Base-by-base conservation (phyloP, 2,797 vertebrate species). In the Acridotheres tristis region DNA sequence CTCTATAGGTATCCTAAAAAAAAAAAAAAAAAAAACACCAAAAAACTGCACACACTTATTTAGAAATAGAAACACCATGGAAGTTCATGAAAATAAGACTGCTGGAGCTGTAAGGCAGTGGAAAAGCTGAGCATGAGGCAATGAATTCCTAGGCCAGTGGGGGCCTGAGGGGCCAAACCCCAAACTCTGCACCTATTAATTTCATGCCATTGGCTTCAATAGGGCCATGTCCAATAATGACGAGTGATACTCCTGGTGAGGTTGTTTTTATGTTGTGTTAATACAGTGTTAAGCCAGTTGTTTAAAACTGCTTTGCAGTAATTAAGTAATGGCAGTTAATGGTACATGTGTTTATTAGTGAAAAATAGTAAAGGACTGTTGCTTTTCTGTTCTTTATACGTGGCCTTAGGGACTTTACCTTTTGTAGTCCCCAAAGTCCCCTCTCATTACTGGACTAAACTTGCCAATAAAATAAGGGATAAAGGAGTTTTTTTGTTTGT, bases 211-310 rank as follows among this genome's bases (percentile, higher is more conserved):
- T 91, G 91, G 53, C 71, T 96, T 91, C 94, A 86, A 43, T 32
- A 84, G 89, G 69, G 63, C 91, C 91, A 73, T 63, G 34, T 20
- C 88, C 94, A 93, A 82, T 84, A 93, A 93, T 63, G 88, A 63
- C 2, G 53, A 69, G 91, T 34, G 87, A 85, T 95, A 93, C 43
- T 84, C 92, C 85, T 94, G 40, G 72, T 89, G 89, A 1, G n/a
- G 88, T 94, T 93, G 79, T 86, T 94, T 97, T 97, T 96, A 96
- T 53, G 87, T 92, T 58, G 79, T 97, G 96, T 93, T 96, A 96
- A 97, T 92, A 95, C 88, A 84, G 92, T 95, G 95, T 93, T 92
- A 97, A 97, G 94, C 85, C 89, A 95, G 96, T 94, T 95, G 94
- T 95, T 96, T 96, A 95, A 96, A 96, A 91, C 85, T 96, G 88